Conservation (phyloP, 2,113 vertebrate genomes). For the Greenwoodochromis staneri region DNA sequence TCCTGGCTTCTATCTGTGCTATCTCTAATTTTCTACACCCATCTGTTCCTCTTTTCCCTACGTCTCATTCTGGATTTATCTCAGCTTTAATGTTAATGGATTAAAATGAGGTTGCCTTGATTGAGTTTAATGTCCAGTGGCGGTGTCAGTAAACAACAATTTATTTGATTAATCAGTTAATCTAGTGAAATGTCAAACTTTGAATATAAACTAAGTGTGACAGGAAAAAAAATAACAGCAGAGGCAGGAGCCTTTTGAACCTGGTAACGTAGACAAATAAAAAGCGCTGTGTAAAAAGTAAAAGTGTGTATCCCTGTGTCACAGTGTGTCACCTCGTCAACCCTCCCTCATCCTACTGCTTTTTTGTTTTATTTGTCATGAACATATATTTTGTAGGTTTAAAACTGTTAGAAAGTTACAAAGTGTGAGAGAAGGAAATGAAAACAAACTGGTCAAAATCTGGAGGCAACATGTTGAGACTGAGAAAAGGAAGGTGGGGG, state of each 20-base stretch:
- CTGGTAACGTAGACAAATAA: neutral
- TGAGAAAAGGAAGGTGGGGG: neutral
- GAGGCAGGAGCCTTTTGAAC: neutral
- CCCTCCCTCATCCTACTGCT: neutral
- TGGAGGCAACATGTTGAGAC: constrained; percentile 1
- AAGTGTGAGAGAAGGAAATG: neutral
- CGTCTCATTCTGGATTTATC: constrained; percentile 15
- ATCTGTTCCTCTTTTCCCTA: neutral
- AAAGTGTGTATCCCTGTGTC: neutral
- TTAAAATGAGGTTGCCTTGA: constrained; percentile 27
- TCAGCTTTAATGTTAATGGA: constrained; percentile 40
- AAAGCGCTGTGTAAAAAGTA: neutral
- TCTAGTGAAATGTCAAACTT: constrained; percentile 52
- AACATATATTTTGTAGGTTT: constrained; percentile 4
- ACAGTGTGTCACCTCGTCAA: neutral
- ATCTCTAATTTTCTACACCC: constrained; percentile 12
- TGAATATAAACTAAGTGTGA: constrained; percentile 42
- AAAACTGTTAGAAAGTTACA: neutral
- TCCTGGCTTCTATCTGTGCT: neutral
- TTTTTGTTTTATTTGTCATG: neutral
- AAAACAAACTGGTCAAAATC: neutral
- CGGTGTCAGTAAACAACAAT: constrained; percentile 51
- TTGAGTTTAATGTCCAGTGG: constrained; percentile 41
- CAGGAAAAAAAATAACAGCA: neutral
- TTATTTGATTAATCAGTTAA: constrained; percentile 49